Percentiles rank a stretch among this genome's conserved stretches.
phyloP scores from a whole-genome alignment of 2,797 vertebrate genomes.

The Melanotaenia maccullochi region DNA sequence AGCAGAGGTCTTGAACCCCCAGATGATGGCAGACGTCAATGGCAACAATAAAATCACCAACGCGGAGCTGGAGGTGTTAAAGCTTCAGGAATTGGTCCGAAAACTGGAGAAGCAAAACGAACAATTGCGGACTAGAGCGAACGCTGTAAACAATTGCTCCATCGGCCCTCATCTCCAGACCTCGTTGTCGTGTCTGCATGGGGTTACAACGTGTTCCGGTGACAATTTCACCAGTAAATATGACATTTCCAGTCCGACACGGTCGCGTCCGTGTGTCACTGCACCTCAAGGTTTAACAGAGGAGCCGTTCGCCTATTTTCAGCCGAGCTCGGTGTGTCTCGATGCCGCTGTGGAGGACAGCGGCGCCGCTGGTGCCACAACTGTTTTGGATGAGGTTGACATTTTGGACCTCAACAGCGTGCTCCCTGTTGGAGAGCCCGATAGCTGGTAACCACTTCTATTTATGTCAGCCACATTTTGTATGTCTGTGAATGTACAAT shows the following conservation, averaged over 20 bases:
- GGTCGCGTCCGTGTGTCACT: constrained; percentile 69
- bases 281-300: constrained; percentile 49
- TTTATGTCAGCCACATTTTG: not conserved
- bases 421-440: constrained; percentile 78
- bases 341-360: constrained; percentile 62
- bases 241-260: constrained; percentile 78
- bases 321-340: constrained; percentile 78
- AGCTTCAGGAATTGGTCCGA: constrained; percentile 95
- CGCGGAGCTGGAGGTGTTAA: constrained; percentile 96
- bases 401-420: constrained; percentile 86
- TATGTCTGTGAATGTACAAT: not conserved
- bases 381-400: constrained; percentile 91
- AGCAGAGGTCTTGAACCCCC: constrained; percentile 84
- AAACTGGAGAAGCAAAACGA: constrained; percentile 96
- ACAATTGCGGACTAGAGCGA: constrained; percentile 90
- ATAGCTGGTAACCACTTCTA: constrained; percentile 86
- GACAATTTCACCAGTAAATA: constrained; percentile 69
- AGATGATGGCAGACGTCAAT: constrained; percentile 91
- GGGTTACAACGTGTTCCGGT: constrained; percentile 34
- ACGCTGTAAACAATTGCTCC: constrained; percentile 83
- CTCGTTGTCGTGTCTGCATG: constrained; percentile 68
- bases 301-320: constrained; percentile 89
- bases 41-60: constrained; percentile 85
- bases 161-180: constrained; percentile 77
- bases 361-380: constrained; percentile 59